Percentiles rank a stretch among this genome's conserved stretches.
phyloP scores from a whole-genome alignment of 64 coral and sea anemone species.

The Anthopleura sola region DNA sequence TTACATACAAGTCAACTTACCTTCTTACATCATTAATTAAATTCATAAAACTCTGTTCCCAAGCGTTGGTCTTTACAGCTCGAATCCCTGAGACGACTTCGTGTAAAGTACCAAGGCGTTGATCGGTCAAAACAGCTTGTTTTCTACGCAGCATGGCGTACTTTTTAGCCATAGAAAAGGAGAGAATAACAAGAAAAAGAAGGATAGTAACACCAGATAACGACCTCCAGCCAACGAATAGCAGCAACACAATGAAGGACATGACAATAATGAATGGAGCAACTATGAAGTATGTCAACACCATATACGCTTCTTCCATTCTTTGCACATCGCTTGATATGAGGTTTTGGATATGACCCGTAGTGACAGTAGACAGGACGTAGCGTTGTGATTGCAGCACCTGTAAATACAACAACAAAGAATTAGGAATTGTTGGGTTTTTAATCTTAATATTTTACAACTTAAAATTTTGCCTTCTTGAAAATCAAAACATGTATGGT shows the following conservation, averaged over 20 bases:
- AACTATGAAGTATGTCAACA: too few relatives aligned
- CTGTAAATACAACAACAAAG: background rate
- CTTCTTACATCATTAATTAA: slow-evolving; percentile 19
- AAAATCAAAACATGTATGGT: too few relatives aligned
- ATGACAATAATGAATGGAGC: background rate
- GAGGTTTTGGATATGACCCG: background rate
- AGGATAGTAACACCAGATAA: background rate
- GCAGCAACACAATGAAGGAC: background rate
- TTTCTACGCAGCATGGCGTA: background rate
- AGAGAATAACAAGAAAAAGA: background rate
- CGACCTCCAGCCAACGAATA: slow-evolving; percentile 31
- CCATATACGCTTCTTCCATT: background rate
- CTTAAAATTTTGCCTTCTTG: too few relatives aligned
- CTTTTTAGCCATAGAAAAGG: background rate
- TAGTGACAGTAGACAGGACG: background rate
- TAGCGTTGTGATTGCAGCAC: background rate
- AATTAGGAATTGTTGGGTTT: background rate
- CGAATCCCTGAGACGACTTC: slow-evolving; percentile 41
- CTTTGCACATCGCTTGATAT: slow-evolving; percentile 18
- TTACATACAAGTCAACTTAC: background rate
- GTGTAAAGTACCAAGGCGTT: slow-evolving; percentile 16
- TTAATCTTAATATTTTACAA: too few relatives aligned
- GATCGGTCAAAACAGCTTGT: slow-evolving; percentile 21
- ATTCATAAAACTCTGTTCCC: slow-evolving; percentile 42
- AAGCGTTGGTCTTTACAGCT: slow-evolving; percentile 39